Evolutionary conservation across 2,797 vertebrate genomes (phyloP), one percentile per base, ranked within the genome.

Genomic region (Onychomys torridus): DNA sequence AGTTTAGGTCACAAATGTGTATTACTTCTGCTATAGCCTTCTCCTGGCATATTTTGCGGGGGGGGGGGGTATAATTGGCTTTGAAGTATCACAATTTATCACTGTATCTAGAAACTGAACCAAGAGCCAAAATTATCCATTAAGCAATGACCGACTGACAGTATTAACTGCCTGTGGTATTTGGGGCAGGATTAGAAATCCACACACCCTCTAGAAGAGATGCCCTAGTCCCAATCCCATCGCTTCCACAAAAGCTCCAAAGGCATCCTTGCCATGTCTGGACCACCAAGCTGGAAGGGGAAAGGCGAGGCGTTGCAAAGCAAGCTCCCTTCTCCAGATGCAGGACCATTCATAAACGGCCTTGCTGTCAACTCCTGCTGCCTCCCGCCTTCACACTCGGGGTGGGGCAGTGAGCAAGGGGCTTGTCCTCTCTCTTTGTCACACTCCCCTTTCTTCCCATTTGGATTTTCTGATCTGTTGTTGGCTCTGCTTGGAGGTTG

Each of bases 61-160:
- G n/a, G n/a, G n/a, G n/a, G n/a, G n/a, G n/a, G 40, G 49, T 46
- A 16, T 59, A 87, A 25, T 76, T 96, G 75, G 8, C 78, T 90
- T 88, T 84, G 52, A 92, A 92, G 79, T 52, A 78, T 49, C 49
- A 71, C 27, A 79, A 65, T 65, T 43, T 84, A 69, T 29, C 84
- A 79, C n/a, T 37, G 27, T 46, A 71, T 65, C 43, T 84, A 97
- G 77, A 96, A 79, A 93, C 63, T 5, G 21, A 87, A 78, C 32
- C 40, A 59, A 78, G 76, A 92, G 57, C 55, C 84, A 79, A 65
- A 79, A 87, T 49, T 40, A 43, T 34, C 79, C 85, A 93, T 71
- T 69, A 88, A 52, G 49, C 88, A 86, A 40, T 23, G 6, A 32
- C 52, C 14, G 3, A 32, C 76, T 49, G 27, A 87, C 37, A 76